phyloP scores from a whole-genome alignment of 2,113 vertebrate species.

The Chloropsis cyanopogon region DNA sequence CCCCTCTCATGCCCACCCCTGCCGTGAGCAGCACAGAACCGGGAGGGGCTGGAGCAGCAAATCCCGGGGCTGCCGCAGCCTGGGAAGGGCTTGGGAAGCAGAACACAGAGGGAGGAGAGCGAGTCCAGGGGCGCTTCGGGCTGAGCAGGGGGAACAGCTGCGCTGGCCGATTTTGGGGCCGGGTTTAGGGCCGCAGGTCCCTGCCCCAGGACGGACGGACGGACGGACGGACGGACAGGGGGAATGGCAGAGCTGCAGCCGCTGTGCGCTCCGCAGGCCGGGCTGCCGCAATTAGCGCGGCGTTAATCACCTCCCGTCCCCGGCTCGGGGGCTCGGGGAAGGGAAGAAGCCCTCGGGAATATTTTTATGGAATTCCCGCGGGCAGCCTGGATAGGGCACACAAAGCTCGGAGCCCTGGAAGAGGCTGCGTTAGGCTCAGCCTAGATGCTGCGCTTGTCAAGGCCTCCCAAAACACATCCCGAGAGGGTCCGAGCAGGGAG shows the following conservation, averaged over 20 bases:
- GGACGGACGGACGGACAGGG: background rate
- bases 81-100: background rate
- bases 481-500: background rate
- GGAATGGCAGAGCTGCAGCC: too few species aligned
- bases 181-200: background rate
- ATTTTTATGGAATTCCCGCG: background rate
- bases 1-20: background rate
- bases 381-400: background rate
- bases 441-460: background rate
- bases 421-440: background rate
- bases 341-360: background rate
- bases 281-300: background rate
- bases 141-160: background rate
- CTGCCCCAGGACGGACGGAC: background rate
- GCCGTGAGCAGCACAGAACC: accelerated
- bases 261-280: background rate
- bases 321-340: accelerated
- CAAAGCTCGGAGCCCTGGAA: background rate
- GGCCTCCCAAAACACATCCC: background rate
- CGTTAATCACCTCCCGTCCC: background rate
- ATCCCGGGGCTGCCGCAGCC: background rate
- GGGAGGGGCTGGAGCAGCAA: background rate
- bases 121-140: background rate
- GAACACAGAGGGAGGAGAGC: accelerated
- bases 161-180: background rate